Evolutionary conservation across 1,140 invertebrate species (phyloP), one percentile per base, ranked within the genome.

Genomic region (Leptoteleia sp.): DNA sequence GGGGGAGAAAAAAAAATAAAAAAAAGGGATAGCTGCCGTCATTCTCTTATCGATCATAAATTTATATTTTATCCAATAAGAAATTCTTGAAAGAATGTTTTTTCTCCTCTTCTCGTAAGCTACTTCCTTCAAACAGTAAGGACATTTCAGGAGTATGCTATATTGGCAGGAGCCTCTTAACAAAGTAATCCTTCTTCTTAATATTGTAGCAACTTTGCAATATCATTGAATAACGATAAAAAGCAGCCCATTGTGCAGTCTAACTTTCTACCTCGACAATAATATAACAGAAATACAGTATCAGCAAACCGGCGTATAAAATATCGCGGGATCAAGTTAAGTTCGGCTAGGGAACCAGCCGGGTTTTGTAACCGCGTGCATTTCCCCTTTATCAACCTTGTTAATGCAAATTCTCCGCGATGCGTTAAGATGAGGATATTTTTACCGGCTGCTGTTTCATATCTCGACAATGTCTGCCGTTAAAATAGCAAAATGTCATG

Each of bases 241-340:
- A 61, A 47, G 31, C 27, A 22, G 38, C 25, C 40, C 31, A 47
- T 61, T 47, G 55, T 35, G 25, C 15, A 13, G 29, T 45, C 25
- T 11, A 45, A 45, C 40, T 59, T 59, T 27, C 29, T 45, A 15
- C n/a, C 13, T 29, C 13, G 13, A 25, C 50, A 64, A 64, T 64
- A 50, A 40, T 13, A 42, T 50, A 64, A 64, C 57, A 48, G 57
- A 62, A 62, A 62, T 62, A 62, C 57, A 62, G 40, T 62, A 62
- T 38, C 42, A 38, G 57, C 42, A 48, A 48, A 62, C 45, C 25
- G 22, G 43, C 4, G 43, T 50, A 64, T 50, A 50, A 64, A 64
- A 64, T 64, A 64, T 50, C 45, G 35, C 35, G 35, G 45, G 31
- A 64, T 40, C 33, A 64, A 64, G 45, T 64, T 50, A 40, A 64